Base-by-base conservation (phyloP, 2,888 invertebrate genomes). In the Nineta flava region DNA sequence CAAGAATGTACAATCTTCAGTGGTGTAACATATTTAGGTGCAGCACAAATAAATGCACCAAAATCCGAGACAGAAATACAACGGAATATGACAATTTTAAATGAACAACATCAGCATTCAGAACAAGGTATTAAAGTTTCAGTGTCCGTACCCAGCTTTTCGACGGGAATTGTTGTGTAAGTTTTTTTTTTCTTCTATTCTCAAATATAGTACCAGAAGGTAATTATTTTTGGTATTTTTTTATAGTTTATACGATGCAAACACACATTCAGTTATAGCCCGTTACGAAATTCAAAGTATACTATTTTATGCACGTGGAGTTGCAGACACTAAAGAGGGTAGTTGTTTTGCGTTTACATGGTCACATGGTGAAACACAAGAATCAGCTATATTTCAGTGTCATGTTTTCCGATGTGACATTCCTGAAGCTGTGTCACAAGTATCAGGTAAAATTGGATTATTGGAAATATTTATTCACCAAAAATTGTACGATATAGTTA, bases 271-370 rank as follows among this genome's bases (percentile, higher is more conserved):
- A 49, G 85, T 91, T 55, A 90, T 94, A 66, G 81, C 87, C 0
- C 79, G 85, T 3, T 97, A 92, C 65, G 85, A 91, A 57, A 87
- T 96, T 51, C 90, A 91, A 60, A 81, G 91, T 55, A 95, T 96
- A 56, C 76, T 93, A 53, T 93, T 95, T 72, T 97, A 95, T 69
- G 93, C 93, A 7, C 83, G 93, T 46, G 97, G 97, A 7, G 78
- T 82, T 32, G 77, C 80, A 10, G 85, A 83, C 45, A 83, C 87
- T 16, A 73, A 77, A 0, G 94, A 95, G 59, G 82, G 85, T 0
- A 81, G 88, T n/a, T 97, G 97, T 68, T 97, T 97, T 71, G 96
- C 96, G 9, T 96, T 97, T 69, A 96, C 96, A 0, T 95, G 93
- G 82, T 87, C 93, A 46, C 92, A 93, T 63, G 94, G 94, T 1